phyloP scores from a whole-genome alignment of 2,888 invertebrate species.

The Geophilus truncorum region DNA sequence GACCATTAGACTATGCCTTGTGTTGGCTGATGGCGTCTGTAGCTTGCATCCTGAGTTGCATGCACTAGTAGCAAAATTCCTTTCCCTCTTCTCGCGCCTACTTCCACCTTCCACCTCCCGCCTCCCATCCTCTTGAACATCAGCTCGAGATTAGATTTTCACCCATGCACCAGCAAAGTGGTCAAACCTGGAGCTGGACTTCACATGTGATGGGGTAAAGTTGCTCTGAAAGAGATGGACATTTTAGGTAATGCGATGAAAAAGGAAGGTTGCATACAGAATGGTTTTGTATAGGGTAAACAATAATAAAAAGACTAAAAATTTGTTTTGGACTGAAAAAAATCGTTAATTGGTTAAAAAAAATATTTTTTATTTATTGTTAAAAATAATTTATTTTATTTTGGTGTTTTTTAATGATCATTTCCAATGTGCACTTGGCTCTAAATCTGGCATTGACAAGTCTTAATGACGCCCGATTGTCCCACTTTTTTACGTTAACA shows the following conservation, averaged over 20 bases:
- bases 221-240: slow-evolving; percentile 22
- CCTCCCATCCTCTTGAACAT: neutral
- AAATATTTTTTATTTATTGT: too few relatives aligned
- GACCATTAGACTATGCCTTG: slow-evolving; percentile 10
- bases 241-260: slow-evolving; percentile 2
- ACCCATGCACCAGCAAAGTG: slow-evolving; percentile 20
- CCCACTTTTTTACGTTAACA: too few relatives aligned
- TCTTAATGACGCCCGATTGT: too few relatives aligned
- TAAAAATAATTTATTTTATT: too few relatives aligned
- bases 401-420: too few relatives aligned
- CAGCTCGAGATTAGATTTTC: slow-evolving; percentile 18
- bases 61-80: slow-evolving; percentile 20
- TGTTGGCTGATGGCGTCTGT: slow-evolving; percentile 24
- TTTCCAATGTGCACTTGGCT: too few relatives aligned
- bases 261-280: neutral
- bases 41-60: slow-evolving; percentile 7
- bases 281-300: too few relatives aligned
- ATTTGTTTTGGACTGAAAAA: too few relatives aligned
- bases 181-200: neutral
- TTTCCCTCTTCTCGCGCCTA: neutral
- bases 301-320: too few relatives aligned
- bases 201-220: slow-evolving; percentile 16
- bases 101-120: neutral
- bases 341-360: too few relatives aligned
- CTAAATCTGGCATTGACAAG: too few relatives aligned